Evolutionary conservation across 1,140 invertebrate species (phyloP), one percentile per base, ranked within the genome.

Genomic region (Delia radicum): DNA sequence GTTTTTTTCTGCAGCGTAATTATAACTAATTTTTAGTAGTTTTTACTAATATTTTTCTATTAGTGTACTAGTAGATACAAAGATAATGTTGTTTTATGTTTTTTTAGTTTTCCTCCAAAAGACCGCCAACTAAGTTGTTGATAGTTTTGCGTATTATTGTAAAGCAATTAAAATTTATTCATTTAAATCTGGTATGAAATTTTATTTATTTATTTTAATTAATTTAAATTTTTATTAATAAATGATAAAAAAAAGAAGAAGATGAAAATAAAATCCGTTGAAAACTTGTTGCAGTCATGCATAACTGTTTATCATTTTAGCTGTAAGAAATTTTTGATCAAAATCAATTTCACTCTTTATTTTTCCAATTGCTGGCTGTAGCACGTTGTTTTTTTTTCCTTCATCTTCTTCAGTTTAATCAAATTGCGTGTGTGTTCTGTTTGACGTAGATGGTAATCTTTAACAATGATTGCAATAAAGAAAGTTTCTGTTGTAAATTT

Each of bases 121-220:
- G 65, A 69, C 65, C 65, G 65, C 65, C 65, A 69, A 33, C 65
- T 69, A 33, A 69, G 65, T n/a, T 15, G 65, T 33, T 69, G 65
- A 69, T 33, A 69, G n/a, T n/a, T 69, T 69, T 69, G 3, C 15
- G 15, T 42, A 42, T 5, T 29, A 33, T 69, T 55, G 48, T 6
- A 18, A 55, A 21, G n/a, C 48, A 55, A 55, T 55, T 55, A 55
- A 55, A 13, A 21, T 55, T 55, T n/a, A 55, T 55, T 55, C 15
- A 21, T 55, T 55, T 55, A 18, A 55, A 21, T 21, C 48, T 6
- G 7, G 48, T 55, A 21, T 55, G 18, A n/a, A 21, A 55, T 55
- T 55, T 55, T 21, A 55, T 55, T 55, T 21, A 55, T 55, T 55
- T 55, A 55, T 21, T 55, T 55, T 55, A 55, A 55, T 55, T 55